phyloP scores from a whole-genome alignment of 2,888 invertebrate genomes.

The Drosophila heteroneura region DNA sequence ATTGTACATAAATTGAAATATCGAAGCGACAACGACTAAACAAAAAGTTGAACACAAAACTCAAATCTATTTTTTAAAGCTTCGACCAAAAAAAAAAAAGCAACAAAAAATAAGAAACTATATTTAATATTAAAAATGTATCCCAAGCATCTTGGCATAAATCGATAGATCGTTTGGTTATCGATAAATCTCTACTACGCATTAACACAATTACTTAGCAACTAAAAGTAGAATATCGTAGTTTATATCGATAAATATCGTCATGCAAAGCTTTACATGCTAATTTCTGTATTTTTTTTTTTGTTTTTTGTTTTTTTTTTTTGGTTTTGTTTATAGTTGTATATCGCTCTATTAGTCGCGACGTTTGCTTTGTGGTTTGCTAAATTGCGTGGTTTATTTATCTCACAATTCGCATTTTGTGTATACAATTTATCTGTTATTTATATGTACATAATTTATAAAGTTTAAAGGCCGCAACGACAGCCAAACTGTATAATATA shows the following conservation, averaged over 20 bases:
- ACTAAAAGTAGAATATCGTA: constrained; percentile 28
- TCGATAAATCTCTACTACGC: neutral
- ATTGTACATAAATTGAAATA: constrained; percentile 77
- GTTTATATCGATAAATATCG: constrained; percentile 37
- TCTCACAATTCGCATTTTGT: constrained; percentile 31
- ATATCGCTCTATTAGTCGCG: neutral
- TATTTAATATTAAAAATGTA: neutral
- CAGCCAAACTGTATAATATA: constrained; percentile 37
- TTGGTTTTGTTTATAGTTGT: neutral
- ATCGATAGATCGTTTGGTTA: neutral
- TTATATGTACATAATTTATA: constrained; percentile 58
- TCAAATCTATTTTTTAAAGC: constrained; percentile 55
- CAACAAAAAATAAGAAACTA: constrained; percentile 37
- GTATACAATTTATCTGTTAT: constrained; percentile 36
- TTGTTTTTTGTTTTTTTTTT: neutral
- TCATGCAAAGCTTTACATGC: constrained; percentile 59
- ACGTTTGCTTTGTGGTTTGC: constrained; percentile 19
- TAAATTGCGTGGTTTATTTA: constrained; percentile 34
- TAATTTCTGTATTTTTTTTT: constrained; percentile 2
- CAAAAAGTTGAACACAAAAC: constrained; percentile 28
- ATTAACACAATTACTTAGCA: constrained; percentile 24
- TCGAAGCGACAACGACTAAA: constrained; percentile 55
- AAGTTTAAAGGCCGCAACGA: constrained; percentile 38
- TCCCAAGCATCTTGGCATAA: neutral
- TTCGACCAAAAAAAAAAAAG: constrained; percentile 63